Evolutionary conservation across 2,113 vertebrate species (phyloP).

Genomic region (Cheirogaleus medius): DNA sequence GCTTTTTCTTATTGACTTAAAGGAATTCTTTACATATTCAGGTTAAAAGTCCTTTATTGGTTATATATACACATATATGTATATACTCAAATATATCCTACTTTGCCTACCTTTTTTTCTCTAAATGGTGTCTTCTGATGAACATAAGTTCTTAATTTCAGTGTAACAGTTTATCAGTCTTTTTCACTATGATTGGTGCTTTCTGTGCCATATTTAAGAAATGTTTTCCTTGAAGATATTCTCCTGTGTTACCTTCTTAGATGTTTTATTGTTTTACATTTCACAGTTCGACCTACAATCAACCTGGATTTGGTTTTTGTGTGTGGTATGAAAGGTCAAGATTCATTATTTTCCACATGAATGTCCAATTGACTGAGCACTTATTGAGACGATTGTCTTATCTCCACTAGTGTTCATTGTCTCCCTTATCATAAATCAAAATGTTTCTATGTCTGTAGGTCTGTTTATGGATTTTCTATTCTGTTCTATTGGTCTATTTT

Average conservation of each 20-base stretch:
- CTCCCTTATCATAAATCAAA: not conserved
- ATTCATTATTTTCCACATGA: not conserved
- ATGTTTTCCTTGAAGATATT: not conserved
- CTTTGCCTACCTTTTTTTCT: not conserved
- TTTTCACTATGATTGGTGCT: not conserved
- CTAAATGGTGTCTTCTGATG: not conserved
- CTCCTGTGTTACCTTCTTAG: not conserved
- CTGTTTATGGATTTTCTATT: not conserved
- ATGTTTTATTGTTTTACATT: not conserved
- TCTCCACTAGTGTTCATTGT: not conserved
- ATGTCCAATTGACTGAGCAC: not conserved
- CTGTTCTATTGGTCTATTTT: not conserved
- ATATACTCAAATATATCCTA: not conserved
- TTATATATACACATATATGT: not conserved
- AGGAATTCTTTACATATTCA: conserved; percentile 10
- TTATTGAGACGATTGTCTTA: not conserved
- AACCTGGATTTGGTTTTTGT: not conserved
- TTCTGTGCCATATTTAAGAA: not conserved
- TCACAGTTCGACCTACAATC: not conserved
- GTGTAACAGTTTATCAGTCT: not conserved
- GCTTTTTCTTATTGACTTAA: not conserved
- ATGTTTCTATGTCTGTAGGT: not conserved
- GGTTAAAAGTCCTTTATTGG: not conserved
- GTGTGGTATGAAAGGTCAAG: not conserved
- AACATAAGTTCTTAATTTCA: not conserved